These are phyloP conservation scores for Nibea albiflora DNA, from an alignment of 2,113 vertebrate genomes.

Conservation along the genomic window DNA sequence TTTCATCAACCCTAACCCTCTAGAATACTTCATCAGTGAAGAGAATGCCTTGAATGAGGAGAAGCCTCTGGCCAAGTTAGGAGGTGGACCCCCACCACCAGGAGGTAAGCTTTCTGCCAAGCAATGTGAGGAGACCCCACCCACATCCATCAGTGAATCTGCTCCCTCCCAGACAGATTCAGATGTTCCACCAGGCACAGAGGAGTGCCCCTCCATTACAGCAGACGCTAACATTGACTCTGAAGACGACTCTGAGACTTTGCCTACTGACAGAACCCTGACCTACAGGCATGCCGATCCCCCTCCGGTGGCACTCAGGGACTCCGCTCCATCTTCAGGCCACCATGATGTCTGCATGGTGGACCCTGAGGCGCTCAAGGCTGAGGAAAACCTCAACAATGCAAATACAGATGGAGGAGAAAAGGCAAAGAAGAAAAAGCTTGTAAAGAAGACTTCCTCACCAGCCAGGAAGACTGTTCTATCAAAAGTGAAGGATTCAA, in stretches of 20 bases:
- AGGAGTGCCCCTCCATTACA: slow-evolving; percentile 97
- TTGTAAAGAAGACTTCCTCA: slow-evolving; percentile 90
- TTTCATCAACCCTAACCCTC: slow-evolving; percentile 96
- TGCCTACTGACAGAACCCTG: slow-evolving; percentile 95
- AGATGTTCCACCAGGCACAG: slow-evolving; percentile 94
- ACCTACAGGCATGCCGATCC: slow-evolving; percentile 94
- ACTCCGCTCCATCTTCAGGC: slow-evolving; percentile 91
- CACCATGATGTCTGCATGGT: slow-evolving; percentile 96
- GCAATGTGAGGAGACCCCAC: slow-evolving; percentile 95
- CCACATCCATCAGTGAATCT: slow-evolving; percentile 94
- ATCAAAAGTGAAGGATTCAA: slow-evolving; percentile 91
- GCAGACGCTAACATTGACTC: slow-evolving; percentile 98
- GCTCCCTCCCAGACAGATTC: slow-evolving; percentile 95
- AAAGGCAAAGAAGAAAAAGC: slow-evolving; percentile 93
- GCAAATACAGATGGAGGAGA: slow-evolving; percentile 92
- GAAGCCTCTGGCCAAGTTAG: slow-evolving; percentile 87
- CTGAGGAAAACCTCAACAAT: slow-evolving; percentile 90
- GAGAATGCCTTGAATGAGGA: slow-evolving; percentile 86
- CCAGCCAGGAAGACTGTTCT: slow-evolving; percentile 90
- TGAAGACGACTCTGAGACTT: slow-evolving; percentile 96
- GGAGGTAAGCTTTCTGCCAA: slow-evolving; percentile 89
- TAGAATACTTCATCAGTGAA: slow-evolving; percentile 94
- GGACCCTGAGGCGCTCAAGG: slow-evolving; percentile 91
- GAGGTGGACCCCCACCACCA: slow-evolving; percentile 89
- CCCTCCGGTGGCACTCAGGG: slow-evolving; percentile 88